Percentiles rank a stretch among this genome's conserved stretches.
These are phyloP conservation scores for Vidua chalybeata DNA, from an alignment of 2,113 vertebrate species.

Conservation along the genomic window DNA sequence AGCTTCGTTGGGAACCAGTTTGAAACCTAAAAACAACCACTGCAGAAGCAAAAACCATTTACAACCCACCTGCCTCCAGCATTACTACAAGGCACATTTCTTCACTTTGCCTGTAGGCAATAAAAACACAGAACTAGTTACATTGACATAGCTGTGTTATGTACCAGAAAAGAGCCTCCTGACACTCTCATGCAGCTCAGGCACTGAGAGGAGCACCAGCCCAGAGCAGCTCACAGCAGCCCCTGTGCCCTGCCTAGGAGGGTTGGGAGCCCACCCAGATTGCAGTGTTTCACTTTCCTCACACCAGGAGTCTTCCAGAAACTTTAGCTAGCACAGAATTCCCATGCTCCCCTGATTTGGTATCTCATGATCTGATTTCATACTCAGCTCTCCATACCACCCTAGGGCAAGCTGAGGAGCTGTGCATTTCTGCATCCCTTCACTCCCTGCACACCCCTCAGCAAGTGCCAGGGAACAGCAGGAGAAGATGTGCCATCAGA, in stretches of 20 bases:
- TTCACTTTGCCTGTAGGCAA: background rate
- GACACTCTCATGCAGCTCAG: background rate
- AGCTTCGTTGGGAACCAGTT: background rate
- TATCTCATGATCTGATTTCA: background rate
- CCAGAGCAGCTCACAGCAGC: fast-evolving
- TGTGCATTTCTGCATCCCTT: background rate
- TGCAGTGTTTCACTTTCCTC: background rate
- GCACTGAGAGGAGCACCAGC: background rate
- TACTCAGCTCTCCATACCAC: background rate
- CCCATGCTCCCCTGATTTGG: background rate
- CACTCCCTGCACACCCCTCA: too few species aligned
- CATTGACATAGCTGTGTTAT: background rate
- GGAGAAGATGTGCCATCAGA: background rate
- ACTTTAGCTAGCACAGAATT: background rate
- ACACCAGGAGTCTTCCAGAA: background rate
- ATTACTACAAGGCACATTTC: background rate
- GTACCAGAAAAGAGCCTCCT: background rate
- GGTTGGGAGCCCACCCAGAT: background rate
- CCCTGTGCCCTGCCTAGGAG: background rate
- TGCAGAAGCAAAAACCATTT: background rate
- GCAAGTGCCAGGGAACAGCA: background rate
- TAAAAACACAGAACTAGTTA: background rate
- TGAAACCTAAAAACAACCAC: background rate
- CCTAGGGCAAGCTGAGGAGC: background rate
- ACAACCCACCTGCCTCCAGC: background rate